phyloP scores from a whole-genome alignment of 2,888 invertebrate genomes.

The Latrodectus elegans region DNA sequence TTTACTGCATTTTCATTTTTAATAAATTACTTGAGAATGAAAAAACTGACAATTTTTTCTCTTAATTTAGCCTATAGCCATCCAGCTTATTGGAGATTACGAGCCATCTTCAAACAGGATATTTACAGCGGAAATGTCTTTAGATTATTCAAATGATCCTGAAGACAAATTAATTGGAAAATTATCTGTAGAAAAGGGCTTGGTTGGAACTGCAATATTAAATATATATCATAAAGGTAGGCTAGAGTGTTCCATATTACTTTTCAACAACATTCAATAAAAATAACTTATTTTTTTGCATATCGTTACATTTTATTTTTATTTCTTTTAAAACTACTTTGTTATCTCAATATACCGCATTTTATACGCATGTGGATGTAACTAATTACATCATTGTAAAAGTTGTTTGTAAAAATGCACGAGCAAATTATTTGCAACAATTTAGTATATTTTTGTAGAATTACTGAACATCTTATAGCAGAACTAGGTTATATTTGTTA shows the following conservation, averaged over 20 bases:
- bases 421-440: too few species aligned
- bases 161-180: conserved; percentile 57
- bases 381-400: too few species aligned
- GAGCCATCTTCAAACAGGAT: conserved; percentile 24
- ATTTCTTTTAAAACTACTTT: not conserved
- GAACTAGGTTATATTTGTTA: too few species aligned
- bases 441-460: too few species aligned
- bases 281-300: not conserved
- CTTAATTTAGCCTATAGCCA: conserved; percentile 52
- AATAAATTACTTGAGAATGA: too few species aligned
- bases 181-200: conserved; percentile 33
- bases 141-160: conserved; percentile 61
- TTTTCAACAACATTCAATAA: not conserved
- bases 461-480: too few species aligned
- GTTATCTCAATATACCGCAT: not conserved
- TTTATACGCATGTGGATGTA: too few species aligned
- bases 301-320: not conserved
- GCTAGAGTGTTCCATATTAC: not conserved
- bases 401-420: too few species aligned
- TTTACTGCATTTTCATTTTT: too few species aligned
- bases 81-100: conserved; percentile 27
- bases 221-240: conserved; percentile 61
- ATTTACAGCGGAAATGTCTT: conserved; percentile 37
- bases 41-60: too few species aligned
- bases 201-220: not conserved